phyloP scores from a whole-genome alignment of 2,888 invertebrate genomes.

The Eueremaeus valkanovi region DNA sequence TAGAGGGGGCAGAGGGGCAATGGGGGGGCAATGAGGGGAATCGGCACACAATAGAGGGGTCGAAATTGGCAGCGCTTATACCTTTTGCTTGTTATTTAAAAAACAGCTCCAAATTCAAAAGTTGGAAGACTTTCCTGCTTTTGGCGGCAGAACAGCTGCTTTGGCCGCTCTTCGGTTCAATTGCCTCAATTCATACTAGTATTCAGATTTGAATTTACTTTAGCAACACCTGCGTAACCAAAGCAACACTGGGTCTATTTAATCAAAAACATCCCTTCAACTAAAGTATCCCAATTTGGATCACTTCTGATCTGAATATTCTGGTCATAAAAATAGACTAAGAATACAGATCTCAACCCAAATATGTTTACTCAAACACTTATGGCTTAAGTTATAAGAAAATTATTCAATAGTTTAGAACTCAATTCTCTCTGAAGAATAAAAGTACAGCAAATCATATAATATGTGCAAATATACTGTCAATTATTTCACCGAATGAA shows the following conservation, averaged over 20 bases:
- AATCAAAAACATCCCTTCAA: slow-evolving; percentile 11
- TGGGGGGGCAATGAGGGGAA: neutral
- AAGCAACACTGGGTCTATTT: neutral
- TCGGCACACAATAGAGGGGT: neutral
- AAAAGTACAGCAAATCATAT: no score
- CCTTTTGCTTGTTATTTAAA: neutral
- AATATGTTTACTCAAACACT: no score
- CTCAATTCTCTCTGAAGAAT: no score
- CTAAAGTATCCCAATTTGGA: no score
- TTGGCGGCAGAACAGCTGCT: slow-evolving; percentile 18
- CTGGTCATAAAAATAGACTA: no score
- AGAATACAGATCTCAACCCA: no score
- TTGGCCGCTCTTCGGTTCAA: neutral
- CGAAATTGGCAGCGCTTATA: neutral
- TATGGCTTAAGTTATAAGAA: no score
- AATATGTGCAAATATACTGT: no score
- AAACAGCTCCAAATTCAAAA: slow-evolving; percentile 10
- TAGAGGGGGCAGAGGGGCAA: neutral
- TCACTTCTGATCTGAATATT: neutral
- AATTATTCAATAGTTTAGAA: no score
- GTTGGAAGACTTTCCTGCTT: neutral
- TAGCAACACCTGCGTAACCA: slow-evolving; percentile 14
- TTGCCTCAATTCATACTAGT: neutral
- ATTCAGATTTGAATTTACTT: neutral
- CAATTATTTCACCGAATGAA: no score